Base-by-base conservation (phyloP, 2,113 vertebrate genomes). In the Pholis gunnellus region DNA sequence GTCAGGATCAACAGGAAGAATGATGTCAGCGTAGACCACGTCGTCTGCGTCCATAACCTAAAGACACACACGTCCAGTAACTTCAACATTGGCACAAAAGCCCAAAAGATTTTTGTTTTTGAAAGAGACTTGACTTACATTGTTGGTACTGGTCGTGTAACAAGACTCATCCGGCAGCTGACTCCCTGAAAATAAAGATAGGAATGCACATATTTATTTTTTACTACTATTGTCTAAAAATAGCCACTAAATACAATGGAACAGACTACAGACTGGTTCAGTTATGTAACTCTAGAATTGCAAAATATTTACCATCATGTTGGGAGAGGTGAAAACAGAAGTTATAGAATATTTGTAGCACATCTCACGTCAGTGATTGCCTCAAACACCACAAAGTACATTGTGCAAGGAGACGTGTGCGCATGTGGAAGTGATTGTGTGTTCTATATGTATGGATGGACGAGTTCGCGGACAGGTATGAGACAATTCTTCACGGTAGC, bases 21-120 rank as follows among this genome's bases (percentile, higher is more conserved):
- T 22, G 6, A 90, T 40, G 0, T 89, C 87, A 5, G 88, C 83
- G 27, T 91, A 91, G 84, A 91, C 38, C 40, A 91, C 83, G 6
- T 88, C 76, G 9, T 87, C 79, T 70, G 27, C 22, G 34, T 65
- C 29, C 9, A 29, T 0, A 0, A 36, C 77, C 90, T 92, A 11
- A 38, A 52, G 1, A 68, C 1, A 84, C 8, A 66, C 25, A 61
- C 2, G 9, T 27, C 3, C 14, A 1, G 8, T 34, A 63, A 63
- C 17, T 9, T 38, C 63, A 3, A 44, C 27, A 8, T 0, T n/a
- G 1, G 3, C 31, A 36, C 0, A 66, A 38, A 44, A 72, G 22
- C 40, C 56, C 4, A 64, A n/a, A 18, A 27, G 0, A 42, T 52
- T 50, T 46, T 5, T 25, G 22, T 1, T 54, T 1, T 70, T 0